A percentile compares a stretch with the other conserved stretches of the same genome.
phyloP scores from a whole-genome alignment of 2,888 invertebrate genomes.

The Papilio elwesi region DNA sequence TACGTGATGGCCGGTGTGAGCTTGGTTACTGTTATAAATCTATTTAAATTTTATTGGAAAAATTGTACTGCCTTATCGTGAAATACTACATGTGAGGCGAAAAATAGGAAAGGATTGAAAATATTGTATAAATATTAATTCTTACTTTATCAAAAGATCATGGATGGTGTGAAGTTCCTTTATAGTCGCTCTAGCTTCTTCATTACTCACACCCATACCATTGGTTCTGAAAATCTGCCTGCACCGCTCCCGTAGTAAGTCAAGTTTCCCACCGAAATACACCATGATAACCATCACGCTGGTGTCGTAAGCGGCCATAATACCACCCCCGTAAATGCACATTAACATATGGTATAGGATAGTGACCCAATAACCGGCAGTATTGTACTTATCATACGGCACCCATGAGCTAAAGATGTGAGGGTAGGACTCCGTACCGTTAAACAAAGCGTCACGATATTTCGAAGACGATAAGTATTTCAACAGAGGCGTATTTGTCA shows the following conservation, averaged over 20 bases:
- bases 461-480: slow-evolving; percentile 58
- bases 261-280: slow-evolving; percentile 71
- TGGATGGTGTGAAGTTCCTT: slow-evolving; percentile 63
- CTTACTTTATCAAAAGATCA: slow-evolving; percentile 67
- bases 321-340: slow-evolving; percentile 62
- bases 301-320: slow-evolving; percentile 68
- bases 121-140: slow-evolving; percentile 20
- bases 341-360: slow-evolving; percentile 61
- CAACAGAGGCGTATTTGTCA: slow-evolving; percentile 59
- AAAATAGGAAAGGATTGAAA: too few relatives aligned
- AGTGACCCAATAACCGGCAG: slow-evolving; percentile 69
- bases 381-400: slow-evolving; percentile 68
- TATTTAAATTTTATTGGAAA: too few relatives aligned
- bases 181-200: slow-evolving; percentile 51
- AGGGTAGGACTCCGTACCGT: slow-evolving; percentile 66
- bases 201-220: slow-evolving; percentile 48
- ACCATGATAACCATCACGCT: slow-evolving; percentile 66
- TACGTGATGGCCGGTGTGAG: too few relatives aligned
- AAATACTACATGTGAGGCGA: too few relatives aligned
- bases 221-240: slow-evolving; percentile 58
- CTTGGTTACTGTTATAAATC: too few relatives aligned
- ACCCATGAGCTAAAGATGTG: slow-evolving; percentile 76
- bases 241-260: slow-evolving; percentile 66
- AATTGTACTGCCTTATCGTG: too few relatives aligned
- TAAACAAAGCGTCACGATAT: slow-evolving; percentile 59